phyloP scores from a whole-genome alignment of 1,140 invertebrate genomes.

The Gryllus bimaculatus region DNA sequence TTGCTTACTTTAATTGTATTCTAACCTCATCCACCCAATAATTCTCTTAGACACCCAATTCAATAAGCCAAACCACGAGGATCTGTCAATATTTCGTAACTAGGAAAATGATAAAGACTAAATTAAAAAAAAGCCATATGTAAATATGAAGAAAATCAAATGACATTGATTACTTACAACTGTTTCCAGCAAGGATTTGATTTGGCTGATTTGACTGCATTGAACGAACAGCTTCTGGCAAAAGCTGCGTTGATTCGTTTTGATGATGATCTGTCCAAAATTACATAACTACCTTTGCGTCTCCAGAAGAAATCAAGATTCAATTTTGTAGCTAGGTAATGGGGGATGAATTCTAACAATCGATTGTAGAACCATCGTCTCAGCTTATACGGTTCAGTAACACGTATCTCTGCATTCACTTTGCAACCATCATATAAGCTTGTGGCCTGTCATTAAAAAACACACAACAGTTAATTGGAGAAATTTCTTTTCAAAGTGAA shows the following conservation, averaged over 20 bases:
- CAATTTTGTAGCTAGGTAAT: conserved; percentile 37
- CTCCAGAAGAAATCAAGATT: conserved; percentile 45
- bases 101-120: conserved; percentile 26
- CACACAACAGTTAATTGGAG: neutral
- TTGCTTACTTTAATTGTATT: conserved; percentile 50
- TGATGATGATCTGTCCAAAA: conserved; percentile 42
- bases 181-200: neutral
- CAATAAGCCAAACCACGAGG: conserved; percentile 68
- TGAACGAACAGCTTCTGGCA: conserved; percentile 5
- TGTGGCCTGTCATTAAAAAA: conserved; percentile 32
- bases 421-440: conserved; percentile 50
- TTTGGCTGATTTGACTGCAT: neutral
- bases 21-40: conserved; percentile 61
- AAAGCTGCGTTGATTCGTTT: conserved; percentile 15
- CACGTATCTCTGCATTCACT: conserved; percentile 50
- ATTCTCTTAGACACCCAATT: conserved; percentile 62
- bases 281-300: conserved; percentile 34
- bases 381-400: conserved; percentile 51
- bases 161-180: neutral
- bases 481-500: too few species aligned
- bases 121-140: neutral
- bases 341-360: neutral
- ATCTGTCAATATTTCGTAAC: conserved; percentile 38
- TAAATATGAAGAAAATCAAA: neutral
- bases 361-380: conserved; percentile 25